Evolutionary conservation across 2,797 vertebrate genomes (phyloP).

Genomic region (Botia kubotai): DNA sequence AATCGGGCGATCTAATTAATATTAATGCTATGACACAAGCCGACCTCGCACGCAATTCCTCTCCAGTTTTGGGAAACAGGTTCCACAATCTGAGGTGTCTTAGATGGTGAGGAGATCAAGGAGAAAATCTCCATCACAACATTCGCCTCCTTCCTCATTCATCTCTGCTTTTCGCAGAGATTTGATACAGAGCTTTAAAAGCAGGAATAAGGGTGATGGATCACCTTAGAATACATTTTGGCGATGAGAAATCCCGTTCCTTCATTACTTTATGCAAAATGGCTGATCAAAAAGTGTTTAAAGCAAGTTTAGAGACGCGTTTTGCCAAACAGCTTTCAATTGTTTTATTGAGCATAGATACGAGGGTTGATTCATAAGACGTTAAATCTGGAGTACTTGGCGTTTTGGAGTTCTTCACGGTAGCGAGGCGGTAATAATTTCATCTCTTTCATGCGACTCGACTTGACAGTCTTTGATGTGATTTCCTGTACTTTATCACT

Average conservation of each 20-base stretch:
- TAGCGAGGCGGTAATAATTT: conserved; percentile 28
- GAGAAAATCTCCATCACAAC: conserved; percentile 65
- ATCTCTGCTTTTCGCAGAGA: conserved; percentile 27
- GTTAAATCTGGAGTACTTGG: conserved; percentile 6
- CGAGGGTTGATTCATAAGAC: background rate
- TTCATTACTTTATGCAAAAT: conserved; percentile 12
- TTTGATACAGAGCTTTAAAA: conserved; percentile 40
- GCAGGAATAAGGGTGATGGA: conserved; percentile 11
- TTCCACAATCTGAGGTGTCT: conserved; percentile 69
- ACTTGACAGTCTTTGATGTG: conserved; percentile 35
- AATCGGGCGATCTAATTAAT: conserved; percentile 70
- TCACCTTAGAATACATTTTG: conserved; percentile 14
- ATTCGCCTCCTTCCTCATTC: conserved; percentile 3
- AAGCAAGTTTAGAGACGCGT: background rate
- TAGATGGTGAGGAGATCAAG: conserved; percentile 59
- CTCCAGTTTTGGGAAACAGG: conserved; percentile 66
- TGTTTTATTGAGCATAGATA: background rate
- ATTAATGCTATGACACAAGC: conserved; percentile 75
- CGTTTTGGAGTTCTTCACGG: background rate
- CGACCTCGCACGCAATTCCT: conserved; percentile 70
- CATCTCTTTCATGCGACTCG: conserved; percentile 5
- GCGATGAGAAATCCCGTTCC: conserved; percentile 28
- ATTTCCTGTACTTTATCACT: conserved; percentile 44
- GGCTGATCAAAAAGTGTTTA: background rate
- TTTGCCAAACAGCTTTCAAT: background rate